Conservation (phyloP, 2,797 vertebrate species). For the Prionace glauca region DNA sequence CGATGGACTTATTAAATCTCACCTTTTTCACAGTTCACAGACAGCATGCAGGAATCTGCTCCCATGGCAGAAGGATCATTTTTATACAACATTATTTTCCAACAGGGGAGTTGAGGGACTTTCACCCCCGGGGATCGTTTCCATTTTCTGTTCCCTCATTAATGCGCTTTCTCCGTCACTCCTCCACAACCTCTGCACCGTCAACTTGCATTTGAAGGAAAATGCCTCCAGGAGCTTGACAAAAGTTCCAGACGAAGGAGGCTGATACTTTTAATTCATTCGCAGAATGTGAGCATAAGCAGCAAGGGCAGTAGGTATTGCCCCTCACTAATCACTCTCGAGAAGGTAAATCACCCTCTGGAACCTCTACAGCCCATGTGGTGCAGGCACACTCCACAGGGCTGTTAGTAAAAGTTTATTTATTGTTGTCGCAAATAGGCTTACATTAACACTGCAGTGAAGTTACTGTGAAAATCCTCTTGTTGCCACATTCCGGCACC, state of each 20-base stretch:
- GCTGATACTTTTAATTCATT: neutral
- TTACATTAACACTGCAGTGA: too few species aligned
- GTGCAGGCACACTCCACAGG: neutral
- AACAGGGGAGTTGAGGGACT: neutral
- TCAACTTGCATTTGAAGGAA: neutral
- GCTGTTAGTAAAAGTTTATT: too few species aligned
- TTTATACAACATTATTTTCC: neutral
- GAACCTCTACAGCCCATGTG: neutral
- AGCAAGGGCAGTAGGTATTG: neutral
- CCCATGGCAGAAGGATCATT: neutral
- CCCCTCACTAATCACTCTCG: neutral
- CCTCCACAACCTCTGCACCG: neutral
- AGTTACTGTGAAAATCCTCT: too few species aligned
- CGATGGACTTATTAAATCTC: neutral
- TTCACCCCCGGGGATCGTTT: neutral
- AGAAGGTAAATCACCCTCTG: neutral
- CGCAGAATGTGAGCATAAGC: neutral
- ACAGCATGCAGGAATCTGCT: neutral
- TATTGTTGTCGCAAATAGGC: too few species aligned
- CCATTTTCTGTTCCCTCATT: neutral
- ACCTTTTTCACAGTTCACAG: neutral
- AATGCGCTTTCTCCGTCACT: neutral
- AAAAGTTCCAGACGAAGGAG: neutral
- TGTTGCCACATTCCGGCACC: too few species aligned
- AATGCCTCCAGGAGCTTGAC: neutral